Base-by-base conservation (phyloP, 2,888 invertebrate species). In the Heliconius sara region DNA sequence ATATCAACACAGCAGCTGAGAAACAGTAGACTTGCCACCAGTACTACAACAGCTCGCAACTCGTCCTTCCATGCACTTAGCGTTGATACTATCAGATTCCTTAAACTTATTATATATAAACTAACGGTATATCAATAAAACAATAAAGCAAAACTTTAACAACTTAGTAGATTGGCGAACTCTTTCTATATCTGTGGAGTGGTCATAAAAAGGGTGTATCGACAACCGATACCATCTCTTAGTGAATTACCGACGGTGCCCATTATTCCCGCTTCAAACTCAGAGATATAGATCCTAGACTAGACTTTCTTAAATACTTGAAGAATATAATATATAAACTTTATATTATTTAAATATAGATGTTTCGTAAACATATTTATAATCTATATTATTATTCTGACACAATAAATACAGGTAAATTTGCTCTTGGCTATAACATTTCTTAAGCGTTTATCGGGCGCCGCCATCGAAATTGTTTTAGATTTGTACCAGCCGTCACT, bases 121-220 rank as follows among this genome's bases (percentile, higher is more conserved):
- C 67, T 79, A 80, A 80, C 77, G 80, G 79, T 72, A 80, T 34
- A 68, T 74, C 78, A 79, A 79, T 77, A 77, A 39, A 75, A 77
- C 82, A 77, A 76, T 82, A 74, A 68, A 52, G 67, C 47, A 72
- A 77, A 2, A 77, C 39, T 47, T 67, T 74, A 70, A 79, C 80
- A 87, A 85, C 86, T 82, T 85, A 83, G 85, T 86, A 86, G 87
- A 88, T 86, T 89, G 88, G 88, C 87, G 84, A 88, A 90, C 89
- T 91, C 86, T 91, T 91, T 91, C 89, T 89, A 86, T 90, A 90
- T 91, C 89, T 89, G 86, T 75, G 84, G 87, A 89, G 86, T 87
- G 91, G 89, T 92, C 92, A 91, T 93, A 94, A 94, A 93, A 93
- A 93, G 87, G 88, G 88, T 88, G 90, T 91, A 92, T 93, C 91